Base-by-base conservation (phyloP, 2,888 invertebrate species). In the Andrena fulva region DNA sequence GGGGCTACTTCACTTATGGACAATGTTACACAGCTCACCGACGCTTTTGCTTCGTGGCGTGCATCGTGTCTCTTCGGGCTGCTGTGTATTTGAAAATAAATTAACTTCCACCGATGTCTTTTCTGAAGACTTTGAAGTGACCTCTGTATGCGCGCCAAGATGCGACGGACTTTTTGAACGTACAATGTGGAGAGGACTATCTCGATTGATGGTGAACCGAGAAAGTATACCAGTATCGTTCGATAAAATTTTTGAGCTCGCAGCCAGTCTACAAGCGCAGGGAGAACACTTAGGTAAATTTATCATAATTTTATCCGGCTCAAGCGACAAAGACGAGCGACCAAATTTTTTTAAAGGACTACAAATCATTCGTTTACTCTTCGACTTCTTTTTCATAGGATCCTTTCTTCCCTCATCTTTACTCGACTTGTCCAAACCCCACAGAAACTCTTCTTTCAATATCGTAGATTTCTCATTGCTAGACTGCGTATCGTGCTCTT, bases 211-310 rank as follows among this genome's bases (percentile, higher is more conserved):
- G 7, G 87, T 81, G 16, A 73, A 72, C 48, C 73, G 77, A 5
- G 63, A 64, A n/a, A 72, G n/a, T 56, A 77, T 48, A 33, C 42
- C 60, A 29, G 87, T 87, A 74, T 92, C 92, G 50, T 85, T 91
- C 2, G 93, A 90, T 2, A 94, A 85, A 64, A 93, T 93, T 75
- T 93, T 93, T 8, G 94, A 93, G 72, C 93, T 92, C 0, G 94
- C 93, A 4, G 93, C 93, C 12, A 94, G 84, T 33, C 94, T 89
- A 72, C 93, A 93, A 4, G 94, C 93, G 74, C 93, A 93, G 0
- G 94, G 93, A 31, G 94, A 94, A 77, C 93, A 93, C 82, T 93
- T 93, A n/a, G 93, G 92, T 70, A 93, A 63, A 71, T 92, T 93
- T 33, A 93, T 87, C 27, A 89, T 90, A 52, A 92, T 91, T 70